Evolutionary conservation across 2,113 vertebrate genomes (phyloP).

Genomic region (Pluvialis apricaria): DNA sequence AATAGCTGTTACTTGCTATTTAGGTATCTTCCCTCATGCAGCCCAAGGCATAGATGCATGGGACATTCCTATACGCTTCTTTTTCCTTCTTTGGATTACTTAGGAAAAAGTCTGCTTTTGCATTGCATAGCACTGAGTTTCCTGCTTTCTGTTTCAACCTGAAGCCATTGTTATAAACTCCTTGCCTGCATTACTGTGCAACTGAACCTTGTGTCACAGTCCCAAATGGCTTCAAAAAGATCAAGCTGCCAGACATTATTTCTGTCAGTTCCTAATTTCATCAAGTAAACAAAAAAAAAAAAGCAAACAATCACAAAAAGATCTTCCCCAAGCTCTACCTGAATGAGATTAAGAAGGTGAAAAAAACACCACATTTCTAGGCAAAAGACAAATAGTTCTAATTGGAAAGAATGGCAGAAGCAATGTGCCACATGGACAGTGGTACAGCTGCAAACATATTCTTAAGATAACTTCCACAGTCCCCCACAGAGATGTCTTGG

Average conservation of each 20-base stretch:
- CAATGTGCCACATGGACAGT: fast-evolving
- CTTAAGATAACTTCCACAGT: neutral
- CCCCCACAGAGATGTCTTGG: neutral
- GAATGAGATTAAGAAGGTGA: neutral
- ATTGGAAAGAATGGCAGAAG: neutral
- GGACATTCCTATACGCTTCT: neutral
- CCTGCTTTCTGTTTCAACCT: neutral
- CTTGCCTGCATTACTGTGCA: neutral
- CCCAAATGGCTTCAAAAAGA: neutral
- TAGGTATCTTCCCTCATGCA: neutral
- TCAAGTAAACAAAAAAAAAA: neutral
- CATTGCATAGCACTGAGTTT: neutral
- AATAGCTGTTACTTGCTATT: neutral
- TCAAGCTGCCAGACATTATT: neutral
- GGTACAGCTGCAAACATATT: neutral
- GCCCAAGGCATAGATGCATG: neutral
- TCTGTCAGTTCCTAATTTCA: neutral
- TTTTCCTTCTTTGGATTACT: neutral
- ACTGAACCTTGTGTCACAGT: neutral
- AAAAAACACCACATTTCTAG: neutral
- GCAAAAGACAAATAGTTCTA: neutral
- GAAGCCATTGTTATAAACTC: neutral
- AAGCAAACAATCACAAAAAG: neutral
- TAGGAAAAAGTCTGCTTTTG: neutral
- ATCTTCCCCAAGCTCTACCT: neutral